Evolutionary conservation across 1,140 invertebrate genomes (phyloP).

Genomic region (Maconellicoccus hirsutus): DNA sequence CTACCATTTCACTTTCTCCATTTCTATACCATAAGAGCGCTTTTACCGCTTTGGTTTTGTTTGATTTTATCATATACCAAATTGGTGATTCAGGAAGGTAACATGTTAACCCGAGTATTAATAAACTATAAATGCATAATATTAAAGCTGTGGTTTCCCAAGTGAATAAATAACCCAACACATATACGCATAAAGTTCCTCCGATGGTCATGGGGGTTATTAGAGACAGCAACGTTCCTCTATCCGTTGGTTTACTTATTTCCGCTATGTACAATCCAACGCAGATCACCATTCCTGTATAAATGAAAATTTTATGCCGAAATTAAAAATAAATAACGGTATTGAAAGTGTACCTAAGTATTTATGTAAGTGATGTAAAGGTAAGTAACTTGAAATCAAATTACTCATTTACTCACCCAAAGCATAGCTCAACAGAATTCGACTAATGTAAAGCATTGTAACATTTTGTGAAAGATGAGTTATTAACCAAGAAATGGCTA

Average conservation of each 20-base stretch:
- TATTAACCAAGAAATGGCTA: slow-evolving; percentile 57
- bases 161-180: slow-evolving; percentile 34
- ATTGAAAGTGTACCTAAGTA: too few species aligned
- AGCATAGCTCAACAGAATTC: slow-evolving; percentile 60
- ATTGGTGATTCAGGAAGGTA: slow-evolving; percentile 56
- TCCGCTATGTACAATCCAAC: slow-evolving; percentile 34
- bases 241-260: slow-evolving; percentile 31
- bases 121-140: slow-evolving; percentile 26
- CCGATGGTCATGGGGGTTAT: not conserved
- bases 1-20: slow-evolving; percentile 41
- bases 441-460: slow-evolving; percentile 48
- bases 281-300: slow-evolving; percentile 32
- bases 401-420: slow-evolving; percentile 41
- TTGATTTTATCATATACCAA: slow-evolving; percentile 43
- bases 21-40: slow-evolving; percentile 44
- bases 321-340: too few species aligned
- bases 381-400: too few species aligned
- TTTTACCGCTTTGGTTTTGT: slow-evolving; percentile 42
- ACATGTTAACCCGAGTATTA: slow-evolving; percentile 40
- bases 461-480: slow-evolving; percentile 50
- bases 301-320: too few species aligned
- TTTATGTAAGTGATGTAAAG: too few species aligned
- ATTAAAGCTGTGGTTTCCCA: slow-evolving; percentile 33
- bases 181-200: slow-evolving; percentile 41
- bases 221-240: slow-evolving; percentile 36